Conservation (phyloP, 2,113 vertebrate genomes). For the Microcebus tavaratra region DNA sequence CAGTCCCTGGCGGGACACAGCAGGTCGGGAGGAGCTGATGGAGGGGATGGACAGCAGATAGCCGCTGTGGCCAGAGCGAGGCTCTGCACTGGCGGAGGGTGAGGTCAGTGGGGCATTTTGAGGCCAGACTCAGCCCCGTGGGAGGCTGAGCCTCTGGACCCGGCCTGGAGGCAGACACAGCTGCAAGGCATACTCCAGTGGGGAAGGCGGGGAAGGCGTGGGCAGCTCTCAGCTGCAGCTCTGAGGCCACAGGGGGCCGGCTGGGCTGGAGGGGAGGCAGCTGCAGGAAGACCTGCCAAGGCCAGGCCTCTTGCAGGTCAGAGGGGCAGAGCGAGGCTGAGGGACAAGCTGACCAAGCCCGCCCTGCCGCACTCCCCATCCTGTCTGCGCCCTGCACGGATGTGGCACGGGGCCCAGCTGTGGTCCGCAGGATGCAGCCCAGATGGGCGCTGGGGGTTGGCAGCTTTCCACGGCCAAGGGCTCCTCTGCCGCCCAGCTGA, state of each 20-base stretch:
- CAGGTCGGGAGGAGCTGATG: neutral
- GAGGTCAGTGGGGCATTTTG: neutral
- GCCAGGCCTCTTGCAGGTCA: neutral
- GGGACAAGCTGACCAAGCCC: too few relatives aligned
- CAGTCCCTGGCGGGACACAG: neutral
- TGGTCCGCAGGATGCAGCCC: neutral
- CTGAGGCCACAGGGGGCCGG: neutral
- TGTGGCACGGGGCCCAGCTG: neutral
- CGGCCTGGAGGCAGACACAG: neutral
- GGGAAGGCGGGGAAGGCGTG: too few relatives aligned
- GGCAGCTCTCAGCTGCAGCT: neutral
- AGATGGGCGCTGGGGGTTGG: too few relatives aligned
- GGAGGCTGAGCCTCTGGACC: neutral
- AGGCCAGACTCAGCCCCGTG: neutral
- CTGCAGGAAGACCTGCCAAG: neutral
- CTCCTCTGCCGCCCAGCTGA: neutral
- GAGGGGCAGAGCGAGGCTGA: neutral
- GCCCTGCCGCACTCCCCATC: neutral
- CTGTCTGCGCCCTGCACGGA: neutral
- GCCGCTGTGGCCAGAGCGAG: neutral
- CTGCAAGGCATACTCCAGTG: neutral
- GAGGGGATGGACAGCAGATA: neutral
- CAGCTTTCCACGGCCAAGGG: neutral
- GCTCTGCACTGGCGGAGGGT: rapidly evolving
- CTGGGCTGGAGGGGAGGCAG: neutral